Percentiles rank a stretch among this genome's conserved stretches.
Evolutionary conservation across 2,113 vertebrate genomes (phyloP).

Genomic region (Hemibagrus wyckioides): DNA sequence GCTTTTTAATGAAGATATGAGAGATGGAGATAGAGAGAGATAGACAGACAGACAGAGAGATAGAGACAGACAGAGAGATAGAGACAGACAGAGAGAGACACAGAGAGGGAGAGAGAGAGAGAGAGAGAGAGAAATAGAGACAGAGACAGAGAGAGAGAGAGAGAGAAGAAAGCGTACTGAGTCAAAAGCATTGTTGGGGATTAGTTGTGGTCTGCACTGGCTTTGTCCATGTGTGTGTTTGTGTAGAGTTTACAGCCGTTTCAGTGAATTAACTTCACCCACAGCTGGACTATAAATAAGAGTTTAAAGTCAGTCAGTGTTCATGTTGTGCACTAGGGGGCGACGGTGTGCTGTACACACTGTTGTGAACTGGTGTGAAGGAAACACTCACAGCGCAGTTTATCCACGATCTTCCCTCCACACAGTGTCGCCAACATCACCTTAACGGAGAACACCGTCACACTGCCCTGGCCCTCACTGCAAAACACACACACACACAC

Average conservation of each 20-base stretch:
- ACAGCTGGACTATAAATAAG: not conserved
- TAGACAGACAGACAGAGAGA: too few species aligned
- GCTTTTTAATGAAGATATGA: too few species aligned
- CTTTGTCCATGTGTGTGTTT: too few species aligned
- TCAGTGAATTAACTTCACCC: not conserved
- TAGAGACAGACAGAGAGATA: too few species aligned
- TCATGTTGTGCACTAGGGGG: slow-evolving; percentile 28
- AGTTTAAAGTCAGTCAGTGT: not conserved
- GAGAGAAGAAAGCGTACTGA: too few species aligned
- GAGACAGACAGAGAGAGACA: too few species aligned
- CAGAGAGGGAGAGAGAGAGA: too few species aligned
- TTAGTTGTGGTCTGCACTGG: too few species aligned
- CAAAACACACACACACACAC: slow-evolving; percentile 39
- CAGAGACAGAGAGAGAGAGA: too few species aligned
- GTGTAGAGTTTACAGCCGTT: not conserved
- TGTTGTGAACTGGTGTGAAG: not conserved
- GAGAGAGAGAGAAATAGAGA: too few species aligned
- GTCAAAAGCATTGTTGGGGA: too few species aligned
- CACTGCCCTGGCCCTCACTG: slow-evolving; percentile 86
- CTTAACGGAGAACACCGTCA: slow-evolving; percentile 95
- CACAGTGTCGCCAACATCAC: slow-evolving; percentile 89
- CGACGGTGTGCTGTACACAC: not conserved
- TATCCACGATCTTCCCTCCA: slow-evolving; percentile 94
- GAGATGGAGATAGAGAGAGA: too few species aligned
- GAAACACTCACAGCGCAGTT: slow-evolving; percentile 90